Evolutionary conservation across 1,140 invertebrate species (phyloP), one percentile per base, ranked within the genome.

Genomic region (Spodoptera frugiperda): DNA sequence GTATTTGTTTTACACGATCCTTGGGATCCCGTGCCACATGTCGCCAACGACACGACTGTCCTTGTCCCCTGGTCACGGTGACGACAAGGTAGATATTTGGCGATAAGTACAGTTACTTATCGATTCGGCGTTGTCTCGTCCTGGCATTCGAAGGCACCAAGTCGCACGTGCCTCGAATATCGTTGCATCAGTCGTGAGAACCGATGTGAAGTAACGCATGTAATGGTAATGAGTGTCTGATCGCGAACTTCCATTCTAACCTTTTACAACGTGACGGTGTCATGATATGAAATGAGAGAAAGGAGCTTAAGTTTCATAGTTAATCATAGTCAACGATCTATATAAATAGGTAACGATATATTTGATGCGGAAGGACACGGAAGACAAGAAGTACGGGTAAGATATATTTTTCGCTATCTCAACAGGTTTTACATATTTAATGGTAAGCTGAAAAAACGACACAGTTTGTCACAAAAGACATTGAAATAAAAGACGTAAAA

Each of bases 81-180:
- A 76, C 76, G 72, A 73, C 57, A 65, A 59, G 73, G 76, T 80
- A 77, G 81, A 87, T 86, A 89, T 88, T 86, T 87, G 86, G 84
- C 82, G 80, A 78, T 82, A 81, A 82, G 84, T 84, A 91, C 88
- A 88, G 89, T 91, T 91, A 91, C 81, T 88, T 88, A 89, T 87
- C 78, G 84, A 89, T 89, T 89, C 83, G 87, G 88, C 87, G 89
- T 89, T 89, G 88, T 84, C 80, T 86, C 84, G 82, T 82, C 84
- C 82, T 87, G 87, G 87, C 88, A 87, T 88, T 86, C 84, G 82
- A 77, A 82, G 82, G 78, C 80, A 82, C 75, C 78, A 70, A 77
- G 59, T 3, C 33, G 87, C 78, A 80, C 89, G 89, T 91, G 88
- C 70, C 14, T 57, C 15, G 88, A 87, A 91, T 91, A 78, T 75